Evolutionary conservation across 1,140 invertebrate species (phyloP), one percentile per base, ranked within the genome.

Genomic region (Macrobrachium rosenbergii): DNA sequence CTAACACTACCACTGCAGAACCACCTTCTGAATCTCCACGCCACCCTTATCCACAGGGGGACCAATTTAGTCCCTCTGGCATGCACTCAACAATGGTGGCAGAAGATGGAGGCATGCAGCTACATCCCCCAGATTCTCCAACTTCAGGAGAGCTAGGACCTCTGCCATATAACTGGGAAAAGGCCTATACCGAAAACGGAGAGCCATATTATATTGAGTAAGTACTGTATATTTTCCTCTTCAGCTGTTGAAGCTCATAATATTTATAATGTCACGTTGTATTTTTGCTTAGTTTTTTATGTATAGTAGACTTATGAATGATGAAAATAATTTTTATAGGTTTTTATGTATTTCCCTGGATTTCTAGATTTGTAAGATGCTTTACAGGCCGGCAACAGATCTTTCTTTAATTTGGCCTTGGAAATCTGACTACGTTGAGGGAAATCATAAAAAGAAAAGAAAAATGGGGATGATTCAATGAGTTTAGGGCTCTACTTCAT

Each of bases 201-300:
- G 98, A 99, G 93, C 95, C 96, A 83, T 99, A 99, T 93, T 99
- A 99, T 91, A 99, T 99, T 90, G 98, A 99, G 98, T 99, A 93
- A 95, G 96, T 95, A n/a, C 19, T 0, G 8, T 28, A 59, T 62
- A 12, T 16, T 23, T 80, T 72, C 0, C 21, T 12, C n/a, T 17
- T 69, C 28, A 69, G 1, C 21, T 69, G 67, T 52, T 10, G 52
- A 52, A 52, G 12, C 12, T 52, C 12, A 52, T 52, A 10, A 52
- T 52, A 52, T 10, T 52, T 52, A 5, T 52, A 10, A 10, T 52
- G 2, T 52, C 7, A 0, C 28, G 28, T n/a, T 52, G 45, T 8
- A 52, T 52, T 52, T 52, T 52, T 37, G 28, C 28, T 37, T 37
- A 37, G 28, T 37, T 37, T 37, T 37, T 37, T 37, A 1, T 37